Conservation (phyloP, 2,797 vertebrate species). For the Melanotaenia boesemani region DNA sequence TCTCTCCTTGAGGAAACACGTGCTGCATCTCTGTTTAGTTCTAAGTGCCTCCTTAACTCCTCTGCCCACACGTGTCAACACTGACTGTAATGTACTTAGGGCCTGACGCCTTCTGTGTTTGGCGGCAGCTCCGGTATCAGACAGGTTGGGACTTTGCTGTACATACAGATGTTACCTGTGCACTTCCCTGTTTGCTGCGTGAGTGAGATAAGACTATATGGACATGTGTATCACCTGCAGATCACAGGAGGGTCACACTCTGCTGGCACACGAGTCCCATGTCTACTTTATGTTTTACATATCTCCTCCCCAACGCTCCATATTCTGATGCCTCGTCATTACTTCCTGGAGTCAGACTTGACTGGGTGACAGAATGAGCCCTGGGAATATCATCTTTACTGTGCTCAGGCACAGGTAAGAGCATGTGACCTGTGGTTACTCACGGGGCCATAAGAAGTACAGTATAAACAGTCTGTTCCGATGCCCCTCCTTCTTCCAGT, state of each 20-base stretch:
- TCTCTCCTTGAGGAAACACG: conserved; percentile 74
- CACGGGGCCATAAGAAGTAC: conserved; percentile 27
- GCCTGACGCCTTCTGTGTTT: conserved; percentile 29
- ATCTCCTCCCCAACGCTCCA: conserved; percentile 26
- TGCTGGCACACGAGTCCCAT: conserved; percentile 22
- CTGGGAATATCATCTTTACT: conserved; percentile 38
- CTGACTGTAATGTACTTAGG: conserved; percentile 43
- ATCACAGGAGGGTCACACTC: conserved; percentile 21
- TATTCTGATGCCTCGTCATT: conserved; percentile 17
- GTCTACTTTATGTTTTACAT: conserved; percentile 22
- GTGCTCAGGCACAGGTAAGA: conserved; percentile 62
- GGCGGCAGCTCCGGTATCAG: conserved; percentile 40
- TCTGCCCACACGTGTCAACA: conserved; percentile 71
- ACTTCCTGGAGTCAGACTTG: conserved; percentile 65
- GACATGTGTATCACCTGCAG: conserved; percentile 47
- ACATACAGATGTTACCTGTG: conserved; percentile 21
- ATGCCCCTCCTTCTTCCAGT: conserved; percentile 32
- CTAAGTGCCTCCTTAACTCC: conserved; percentile 74
- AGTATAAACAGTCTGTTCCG: conserved; percentile 45
- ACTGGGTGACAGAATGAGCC: conserved; percentile 32
- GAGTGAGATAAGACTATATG: conserved; percentile 20
- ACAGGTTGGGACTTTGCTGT: conserved; percentile 29
- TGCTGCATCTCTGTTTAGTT: conserved; percentile 67
- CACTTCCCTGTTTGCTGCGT: conserved; percentile 4
- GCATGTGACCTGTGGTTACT: conserved; percentile 72